These are phyloP conservation scores for Nesoenas mayeri DNA, from an alignment of 2,113 vertebrate species.

Conservation along the genomic window DNA sequence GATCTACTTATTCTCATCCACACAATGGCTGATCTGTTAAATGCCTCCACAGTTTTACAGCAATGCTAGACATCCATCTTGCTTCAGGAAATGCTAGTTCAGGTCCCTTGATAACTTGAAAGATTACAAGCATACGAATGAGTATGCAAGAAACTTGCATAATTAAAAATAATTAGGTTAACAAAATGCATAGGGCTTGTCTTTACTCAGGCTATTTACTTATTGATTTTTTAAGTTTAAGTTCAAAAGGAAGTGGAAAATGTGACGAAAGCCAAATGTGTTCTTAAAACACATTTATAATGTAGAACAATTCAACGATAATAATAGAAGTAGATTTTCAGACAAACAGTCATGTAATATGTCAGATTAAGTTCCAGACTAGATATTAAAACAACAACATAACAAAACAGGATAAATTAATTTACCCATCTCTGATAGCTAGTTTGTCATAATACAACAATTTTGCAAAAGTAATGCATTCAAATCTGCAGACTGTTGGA, in stretches of 20 bases:
- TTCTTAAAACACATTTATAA: not conserved
- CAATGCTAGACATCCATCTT: not conserved
- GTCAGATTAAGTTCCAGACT: not conserved
- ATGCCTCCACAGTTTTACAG: not conserved
- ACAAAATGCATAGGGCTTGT: not conserved
- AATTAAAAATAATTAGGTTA: constrained; percentile 51
- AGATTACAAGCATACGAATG: not conserved
- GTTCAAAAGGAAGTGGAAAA: constrained; percentile 9
- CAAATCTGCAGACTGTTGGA: not conserved
- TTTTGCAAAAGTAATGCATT: constrained; percentile 7
- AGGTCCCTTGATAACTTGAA: not conserved
- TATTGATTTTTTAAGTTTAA: not conserved
- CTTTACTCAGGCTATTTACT: not conserved
- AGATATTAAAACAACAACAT: not conserved
- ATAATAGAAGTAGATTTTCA: constrained; percentile 14
- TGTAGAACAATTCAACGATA: not conserved
- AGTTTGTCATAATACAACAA: constrained; percentile 17
- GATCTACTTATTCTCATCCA: not conserved
- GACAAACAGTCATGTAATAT: not conserved
- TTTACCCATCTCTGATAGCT: constrained; percentile 5
- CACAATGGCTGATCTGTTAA: not conserved
- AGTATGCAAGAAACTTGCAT: constrained; percentile 18
- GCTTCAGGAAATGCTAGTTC: constrained; percentile 7
- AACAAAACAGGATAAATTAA: not conserved
- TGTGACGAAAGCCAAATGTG: not conserved